Base-by-base conservation (phyloP, 2,888 invertebrate genomes). In the Cephus pulcher region DNA sequence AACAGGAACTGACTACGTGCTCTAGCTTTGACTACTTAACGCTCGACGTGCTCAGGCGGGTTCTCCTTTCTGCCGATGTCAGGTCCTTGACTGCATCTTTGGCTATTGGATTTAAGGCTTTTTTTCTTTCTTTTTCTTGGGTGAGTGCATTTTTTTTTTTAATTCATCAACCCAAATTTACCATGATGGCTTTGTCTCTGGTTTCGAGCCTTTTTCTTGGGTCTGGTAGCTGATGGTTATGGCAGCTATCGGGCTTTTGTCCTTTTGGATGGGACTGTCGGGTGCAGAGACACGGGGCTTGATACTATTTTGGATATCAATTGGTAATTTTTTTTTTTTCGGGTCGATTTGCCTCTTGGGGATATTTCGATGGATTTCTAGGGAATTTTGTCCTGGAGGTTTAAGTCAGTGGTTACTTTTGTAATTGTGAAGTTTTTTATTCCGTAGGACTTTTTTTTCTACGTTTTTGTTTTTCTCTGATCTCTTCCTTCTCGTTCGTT, bases 1-100 rank as follows among this genome's bases (percentile, higher is more conserved):
- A 79, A 73, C 79, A 76, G 79, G 79, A 79, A 79, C 79, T 79
- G 69, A 76, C 79, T 30, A 40, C 74, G 34, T 30, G 74, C 34
- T 74, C 74, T 74, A 35, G 34, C 74, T 40, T 40, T 35, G 37
- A n/a, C 74, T 35, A 74, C 34, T 35, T 56, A 56, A 56, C 56
- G 56, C 56, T 56, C 56, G 23, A 56, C 56, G 9, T 56, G 23
- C 56, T 56, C 15, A 23, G 56, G 15, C 56, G 56, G 56, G 23
- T 23, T 23, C 23, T 56, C 23, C 56, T 56, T 56, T 56, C 23
- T 35, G 56, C 23, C 56, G 56, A 56, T 2, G 56, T 56, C 56
- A 56, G 56, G 23, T 56, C 56, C 56, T 56, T 56, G 56, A 56
- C 56, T 56, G 56, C 56, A 56, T 56, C 56, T 15, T 56, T 15